Evolutionary conservation across 2,113 vertebrate species (phyloP).

Genomic region (Malurus cyaneus): DNA sequence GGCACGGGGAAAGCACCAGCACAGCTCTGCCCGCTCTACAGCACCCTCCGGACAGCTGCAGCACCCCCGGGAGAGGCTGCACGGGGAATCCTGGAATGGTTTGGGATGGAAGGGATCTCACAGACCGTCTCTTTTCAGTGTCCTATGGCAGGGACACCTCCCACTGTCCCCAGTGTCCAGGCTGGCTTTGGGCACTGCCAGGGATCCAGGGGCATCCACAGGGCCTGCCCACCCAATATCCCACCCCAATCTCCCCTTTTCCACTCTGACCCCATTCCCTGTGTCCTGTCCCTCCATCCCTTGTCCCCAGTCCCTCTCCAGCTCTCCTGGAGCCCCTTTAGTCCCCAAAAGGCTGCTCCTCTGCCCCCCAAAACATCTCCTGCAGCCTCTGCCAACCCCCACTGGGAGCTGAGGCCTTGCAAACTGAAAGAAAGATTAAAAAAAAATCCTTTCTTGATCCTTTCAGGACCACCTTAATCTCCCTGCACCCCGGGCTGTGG

Average conservation of each 20-base stretch:
- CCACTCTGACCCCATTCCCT: neutral
- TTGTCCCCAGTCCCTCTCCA: neutral
- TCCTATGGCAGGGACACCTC: fast-evolving
- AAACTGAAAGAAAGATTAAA: fast-evolving
- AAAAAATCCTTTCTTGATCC: neutral
- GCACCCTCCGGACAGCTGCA: neutral
- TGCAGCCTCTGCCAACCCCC: neutral
- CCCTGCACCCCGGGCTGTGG: neutral
- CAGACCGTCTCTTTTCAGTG: neutral
- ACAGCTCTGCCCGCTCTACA: fast-evolving
- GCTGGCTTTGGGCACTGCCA: neutral
- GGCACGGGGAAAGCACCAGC: fast-evolving
- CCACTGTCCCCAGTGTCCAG: neutral
- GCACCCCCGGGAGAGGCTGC: neutral
- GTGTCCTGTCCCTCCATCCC: fast-evolving
- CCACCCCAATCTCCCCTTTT: neutral
- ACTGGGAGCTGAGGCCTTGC: neutral
- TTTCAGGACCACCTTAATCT: neutral
- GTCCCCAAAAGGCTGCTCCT: neutral
- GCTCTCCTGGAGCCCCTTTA: neutral
- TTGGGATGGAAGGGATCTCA: no score
- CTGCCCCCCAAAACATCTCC: neutral
- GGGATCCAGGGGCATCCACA: neutral
- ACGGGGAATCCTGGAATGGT: neutral
- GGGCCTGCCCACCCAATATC: neutral